Conservation (phyloP, 2,888 invertebrate species). For the Ormyrus thymus region DNA sequence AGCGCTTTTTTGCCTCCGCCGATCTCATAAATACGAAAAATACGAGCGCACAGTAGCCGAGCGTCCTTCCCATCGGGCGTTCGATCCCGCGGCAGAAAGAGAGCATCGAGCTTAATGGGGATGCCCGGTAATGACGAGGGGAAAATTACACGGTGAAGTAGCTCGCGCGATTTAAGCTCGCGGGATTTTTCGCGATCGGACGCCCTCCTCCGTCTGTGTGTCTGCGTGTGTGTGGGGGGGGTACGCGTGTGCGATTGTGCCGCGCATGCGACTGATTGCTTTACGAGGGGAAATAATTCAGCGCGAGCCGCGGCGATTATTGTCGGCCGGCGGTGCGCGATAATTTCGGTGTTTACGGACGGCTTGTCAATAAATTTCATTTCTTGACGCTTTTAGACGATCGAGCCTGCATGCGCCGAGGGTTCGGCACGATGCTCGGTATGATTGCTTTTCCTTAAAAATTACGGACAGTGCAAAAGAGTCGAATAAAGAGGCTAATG, state of each 20-base stretch:
- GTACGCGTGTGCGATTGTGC: background rate
- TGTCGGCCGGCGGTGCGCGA: background rate
- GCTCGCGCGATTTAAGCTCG: background rate
- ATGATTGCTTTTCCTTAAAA: no score
- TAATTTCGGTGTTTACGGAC: background rate
- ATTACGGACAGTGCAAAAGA: background rate
- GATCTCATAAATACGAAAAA: no score
- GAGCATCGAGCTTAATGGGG: background rate
- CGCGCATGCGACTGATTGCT: background rate
- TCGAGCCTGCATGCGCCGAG: background rate
- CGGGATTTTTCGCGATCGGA: background rate
- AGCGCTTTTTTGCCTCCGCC: no score
- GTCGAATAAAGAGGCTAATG: no score
- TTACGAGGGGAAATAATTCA: background rate
- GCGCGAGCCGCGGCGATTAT: background rate
- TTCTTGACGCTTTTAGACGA: background rate
- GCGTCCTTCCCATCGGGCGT: no score
- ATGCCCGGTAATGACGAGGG: background rate
- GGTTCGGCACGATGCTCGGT: no score
- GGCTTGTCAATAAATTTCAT: constrained; percentile 2
- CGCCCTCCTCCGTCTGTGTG: no score
- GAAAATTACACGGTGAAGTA: background rate
- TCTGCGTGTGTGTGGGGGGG: no score
- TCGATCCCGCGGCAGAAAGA: no score
- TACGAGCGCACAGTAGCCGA: no score